Conservation (phyloP, 2,888 invertebrate species). For the Clitarchus hookeri region DNA sequence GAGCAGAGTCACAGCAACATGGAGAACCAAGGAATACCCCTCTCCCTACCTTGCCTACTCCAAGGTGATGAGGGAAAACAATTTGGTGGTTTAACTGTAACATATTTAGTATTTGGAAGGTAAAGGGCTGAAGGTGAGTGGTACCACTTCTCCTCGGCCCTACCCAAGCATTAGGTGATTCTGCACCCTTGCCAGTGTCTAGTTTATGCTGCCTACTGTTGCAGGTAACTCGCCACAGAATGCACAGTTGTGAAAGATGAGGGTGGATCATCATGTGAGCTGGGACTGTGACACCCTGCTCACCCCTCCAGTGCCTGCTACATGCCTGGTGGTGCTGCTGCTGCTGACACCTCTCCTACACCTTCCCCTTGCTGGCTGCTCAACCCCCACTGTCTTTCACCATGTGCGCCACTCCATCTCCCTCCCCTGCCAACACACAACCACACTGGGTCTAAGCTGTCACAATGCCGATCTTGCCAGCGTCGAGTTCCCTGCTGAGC, state of each 20-base stretch:
- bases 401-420: conserved; percentile 28
- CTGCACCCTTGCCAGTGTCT: not conserved
- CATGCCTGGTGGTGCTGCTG: conserved; percentile 20
- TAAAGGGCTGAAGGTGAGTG: too few species aligned
- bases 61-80: too few species aligned
- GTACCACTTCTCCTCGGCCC: too few species aligned
- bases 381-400: conserved; percentile 6
- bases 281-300: conserved; percentile 33
- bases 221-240: conserved; percentile 31
- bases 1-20: too few species aligned
- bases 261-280: conserved; percentile 35
- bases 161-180: too few species aligned
- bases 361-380: conserved; percentile 12
- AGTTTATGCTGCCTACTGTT: not conserved
- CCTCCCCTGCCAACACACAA: conserved; percentile 6
- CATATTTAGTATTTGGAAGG: too few species aligned
- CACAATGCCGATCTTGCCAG: conserved; percentile 33
- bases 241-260: conserved; percentile 42
- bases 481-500: conserved; percentile 33
- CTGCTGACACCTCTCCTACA: conserved; percentile 20
- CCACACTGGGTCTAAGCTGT: conserved; percentile 32
- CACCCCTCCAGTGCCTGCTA: conserved; percentile 16
- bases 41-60: too few species aligned
- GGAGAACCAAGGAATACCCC: too few species aligned
- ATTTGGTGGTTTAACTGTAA: too few species aligned